A percentile compares a stretch with the other conserved stretches of the same genome.
phyloP scores from a whole-genome alignment of 1,140 invertebrate species.

The Drosophila saltans region DNA sequence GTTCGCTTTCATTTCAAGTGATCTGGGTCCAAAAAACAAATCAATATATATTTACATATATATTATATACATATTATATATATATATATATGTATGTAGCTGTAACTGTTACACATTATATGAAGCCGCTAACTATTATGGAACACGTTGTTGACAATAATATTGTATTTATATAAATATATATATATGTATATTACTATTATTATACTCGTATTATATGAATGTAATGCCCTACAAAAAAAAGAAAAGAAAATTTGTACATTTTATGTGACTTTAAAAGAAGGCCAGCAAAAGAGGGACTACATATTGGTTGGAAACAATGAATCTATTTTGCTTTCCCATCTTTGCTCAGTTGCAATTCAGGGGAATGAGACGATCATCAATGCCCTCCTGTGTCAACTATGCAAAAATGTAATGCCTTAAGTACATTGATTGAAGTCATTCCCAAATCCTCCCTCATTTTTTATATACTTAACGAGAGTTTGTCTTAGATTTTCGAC shows the following conservation, averaged over 20 bases:
- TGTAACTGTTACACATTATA: constrained; percentile 67
- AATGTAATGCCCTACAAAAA: constrained; percentile 55
- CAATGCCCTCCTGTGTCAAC: constrained; percentile 1
- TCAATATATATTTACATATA: background rate
- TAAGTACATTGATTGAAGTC: background rate
- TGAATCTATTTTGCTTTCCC: background rate
- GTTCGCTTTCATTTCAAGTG: constrained; percentile 4
- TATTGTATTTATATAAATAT: constrained; percentile 72
- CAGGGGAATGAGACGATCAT: background rate
- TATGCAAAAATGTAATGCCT: constrained; percentile 4
- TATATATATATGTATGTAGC: constrained; percentile 46
- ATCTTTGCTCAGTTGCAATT: background rate
- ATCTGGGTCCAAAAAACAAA: background rate
- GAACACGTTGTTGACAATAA: constrained; percentile 81
- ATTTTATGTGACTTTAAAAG: constrained; percentile 43
- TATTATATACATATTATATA: constrained; percentile 15
- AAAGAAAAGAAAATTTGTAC: background rate
- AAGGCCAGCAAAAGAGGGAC: background rate
- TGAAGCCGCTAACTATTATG: constrained; percentile 66
- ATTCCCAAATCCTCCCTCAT: background rate
- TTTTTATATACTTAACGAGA: constrained; percentile 36
- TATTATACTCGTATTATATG: constrained; percentile 51
- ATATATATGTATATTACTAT: constrained; percentile 57
- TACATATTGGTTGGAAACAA: constrained; percentile 7
- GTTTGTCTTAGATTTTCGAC: constrained; percentile 34